These are phyloP conservation scores for Phalloptychus januarius DNA, from an alignment of 2,797 vertebrate genomes.

Conservation along the genomic window DNA sequence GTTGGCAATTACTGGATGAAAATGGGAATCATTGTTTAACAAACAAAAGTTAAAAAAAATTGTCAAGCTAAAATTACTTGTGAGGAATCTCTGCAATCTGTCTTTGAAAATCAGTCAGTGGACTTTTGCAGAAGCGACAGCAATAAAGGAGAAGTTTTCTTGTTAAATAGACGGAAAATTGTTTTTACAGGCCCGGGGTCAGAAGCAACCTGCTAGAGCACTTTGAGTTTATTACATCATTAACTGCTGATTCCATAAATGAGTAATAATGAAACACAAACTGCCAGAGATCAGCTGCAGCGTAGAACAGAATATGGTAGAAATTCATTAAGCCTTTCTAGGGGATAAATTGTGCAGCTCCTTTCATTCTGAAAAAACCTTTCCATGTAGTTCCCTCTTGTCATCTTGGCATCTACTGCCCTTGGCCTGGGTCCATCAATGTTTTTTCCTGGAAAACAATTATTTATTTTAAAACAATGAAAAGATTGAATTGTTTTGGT, in stretches of 20 bases:
- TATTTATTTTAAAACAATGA: not conserved
- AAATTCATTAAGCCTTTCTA: not conserved
- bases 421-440: not conserved
- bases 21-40: not conserved
- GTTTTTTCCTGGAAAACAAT: not conserved
- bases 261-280: slow-evolving; percentile 5
- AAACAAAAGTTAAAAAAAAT: not conserved
- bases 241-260: not conserved
- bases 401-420: not conserved
- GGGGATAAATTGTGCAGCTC: not conserved
- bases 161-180: not conserved
- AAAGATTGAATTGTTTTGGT: not conserved
- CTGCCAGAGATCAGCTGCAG: not conserved
- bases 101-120: not conserved
- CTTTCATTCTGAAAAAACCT: not conserved
- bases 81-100: not conserved
- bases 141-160: not conserved
- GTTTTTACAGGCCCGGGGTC: not conserved
- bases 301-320: not conserved
- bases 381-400: not conserved
- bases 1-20: not conserved
- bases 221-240: not conserved
- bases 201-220: not conserved
- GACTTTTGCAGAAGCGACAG: not conserved
- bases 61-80: not conserved